Evolutionary conservation across 2,113 vertebrate genomes (phyloP), one percentile per base, ranked within the genome.

Genomic region (Heliornis fulica): DNA sequence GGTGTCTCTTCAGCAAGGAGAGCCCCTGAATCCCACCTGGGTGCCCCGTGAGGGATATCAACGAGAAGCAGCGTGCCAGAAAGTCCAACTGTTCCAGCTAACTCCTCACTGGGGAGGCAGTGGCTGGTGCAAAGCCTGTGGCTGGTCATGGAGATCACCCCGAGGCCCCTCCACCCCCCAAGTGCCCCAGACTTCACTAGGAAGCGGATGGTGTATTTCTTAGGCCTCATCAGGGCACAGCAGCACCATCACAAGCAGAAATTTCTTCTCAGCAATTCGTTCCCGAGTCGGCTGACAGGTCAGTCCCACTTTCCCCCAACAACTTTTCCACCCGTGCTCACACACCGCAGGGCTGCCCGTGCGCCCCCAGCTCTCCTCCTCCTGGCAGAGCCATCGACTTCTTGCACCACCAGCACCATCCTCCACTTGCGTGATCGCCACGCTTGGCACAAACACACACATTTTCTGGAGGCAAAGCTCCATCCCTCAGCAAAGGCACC

Each of bases 1-100:
- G 38, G 23, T 15, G 29, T n/a, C 26, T 31, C 53, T 7, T 80
- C 36, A 38, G 26, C 29, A 28, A n/a, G 8, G 14, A 0, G 0
- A 88, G 60, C 60, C 54, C 36, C 31, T 25, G n/a, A n/a, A n/a
- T n/a, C n/a, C n/a, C n/a, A n/a, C n/a, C n/a, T n/a, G n/a, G n/a
- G n/a, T n/a, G n/a, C n/a, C n/a, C n/a, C n/a, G n/a, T n/a, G n/a
- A n/a, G n/a, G n/a, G n/a, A n/a, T n/a, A n/a, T n/a, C n/a, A 22
- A 20, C 7, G 7, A 43, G 66, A 29, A 36, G 20, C 75, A 23
- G 29, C 41, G 5, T 13, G 34, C 46, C 63, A 26, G 1, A 48
- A 56, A 46, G 28, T 26, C 18, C 25, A 48, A 26, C 56, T 40
- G 18, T 1, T 2, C 15, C 11, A 15, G 32, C 5, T 45, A 74